These are phyloP conservation scores for Helostoma temminkii DNA, from an alignment of 2,797 vertebrate species.

Conservation along the genomic window DNA sequence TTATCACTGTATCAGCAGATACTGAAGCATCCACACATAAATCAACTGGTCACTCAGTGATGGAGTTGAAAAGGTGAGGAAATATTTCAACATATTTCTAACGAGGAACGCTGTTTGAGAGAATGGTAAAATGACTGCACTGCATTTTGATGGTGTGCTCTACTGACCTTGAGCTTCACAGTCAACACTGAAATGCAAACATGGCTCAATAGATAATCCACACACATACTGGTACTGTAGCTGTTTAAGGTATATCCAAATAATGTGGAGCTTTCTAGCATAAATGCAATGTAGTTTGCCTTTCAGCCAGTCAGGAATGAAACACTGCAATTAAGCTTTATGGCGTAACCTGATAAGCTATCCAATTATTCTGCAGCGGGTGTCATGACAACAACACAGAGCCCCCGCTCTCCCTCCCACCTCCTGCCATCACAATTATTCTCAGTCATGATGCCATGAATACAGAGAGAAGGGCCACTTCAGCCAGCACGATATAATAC, in stretches of 20 bases:
- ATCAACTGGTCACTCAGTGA: conserved; percentile 22
- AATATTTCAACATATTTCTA: conserved; percentile 5
- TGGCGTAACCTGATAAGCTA: conserved; percentile 67
- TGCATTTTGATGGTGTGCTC: conserved; percentile 1
- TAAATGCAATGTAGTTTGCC: conserved; percentile 9
- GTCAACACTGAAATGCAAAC: conserved; percentile 12
- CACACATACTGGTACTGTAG: neutral
- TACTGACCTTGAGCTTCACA: conserved; percentile 30
- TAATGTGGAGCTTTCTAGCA: neutral
- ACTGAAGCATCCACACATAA: conserved; percentile 10
- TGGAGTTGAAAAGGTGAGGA: conserved; percentile 10
- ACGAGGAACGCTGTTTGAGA: neutral
- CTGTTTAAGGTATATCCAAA: conserved; percentile 18
- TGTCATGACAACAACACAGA: conserved; percentile 78
- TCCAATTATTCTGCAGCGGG: conserved; percentile 69
- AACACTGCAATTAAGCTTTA: conserved; percentile 69
- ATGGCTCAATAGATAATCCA: neutral
- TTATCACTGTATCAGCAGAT: conserved; percentile 36
- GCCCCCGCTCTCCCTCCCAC: conserved; percentile 5
- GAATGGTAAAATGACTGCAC: conserved; percentile 1
- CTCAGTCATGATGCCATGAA: conserved; percentile 51
- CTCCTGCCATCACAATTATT: conserved; percentile 39
- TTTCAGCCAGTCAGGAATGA: conserved; percentile 45
- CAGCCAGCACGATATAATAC: conserved; percentile 39
- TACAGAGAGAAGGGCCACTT: conserved; percentile 56